Evolutionary conservation across 1,140 invertebrate genomes (phyloP).

Genomic region (Cotesia glomerata): DNA sequence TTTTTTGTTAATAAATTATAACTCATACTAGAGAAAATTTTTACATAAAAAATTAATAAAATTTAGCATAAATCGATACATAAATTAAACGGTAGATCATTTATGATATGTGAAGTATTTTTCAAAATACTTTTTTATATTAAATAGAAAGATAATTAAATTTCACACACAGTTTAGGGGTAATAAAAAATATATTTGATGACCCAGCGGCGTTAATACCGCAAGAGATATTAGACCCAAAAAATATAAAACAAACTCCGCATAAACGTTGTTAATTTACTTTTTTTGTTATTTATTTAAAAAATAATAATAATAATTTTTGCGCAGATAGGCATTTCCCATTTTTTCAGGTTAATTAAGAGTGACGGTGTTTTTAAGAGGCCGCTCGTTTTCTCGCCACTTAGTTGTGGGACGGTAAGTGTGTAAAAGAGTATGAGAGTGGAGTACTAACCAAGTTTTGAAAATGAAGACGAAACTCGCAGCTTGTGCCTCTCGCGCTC

Average conservation of each 20-base stretch:
- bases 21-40: no score
- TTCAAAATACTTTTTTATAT: no score
- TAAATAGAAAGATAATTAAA: no score
- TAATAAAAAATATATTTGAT: background rate
- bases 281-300: background rate
- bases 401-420: background rate
- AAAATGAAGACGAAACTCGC: conserved; percentile 21
- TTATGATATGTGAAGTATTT: no score
- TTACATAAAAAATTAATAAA: no score
- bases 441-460: background rate
- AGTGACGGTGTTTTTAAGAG: conserved; percentile 22
- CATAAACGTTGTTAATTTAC: conserved; percentile 22
- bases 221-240: background rate
- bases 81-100: no score
- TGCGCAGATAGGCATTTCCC: conserved; percentile 12
- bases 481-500: background rate
- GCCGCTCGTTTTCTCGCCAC: conserved; percentile 5
- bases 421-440: no score
- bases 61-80: no score
- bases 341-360: conserved; percentile 22
- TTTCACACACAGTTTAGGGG: no score
- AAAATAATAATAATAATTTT: no score
- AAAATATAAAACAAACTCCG: background rate
- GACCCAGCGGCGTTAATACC: background rate
- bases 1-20: no score